Evolutionary conservation across 2,888 invertebrate genomes (phyloP).

Genomic region (Mythimna lalbum): DNA sequence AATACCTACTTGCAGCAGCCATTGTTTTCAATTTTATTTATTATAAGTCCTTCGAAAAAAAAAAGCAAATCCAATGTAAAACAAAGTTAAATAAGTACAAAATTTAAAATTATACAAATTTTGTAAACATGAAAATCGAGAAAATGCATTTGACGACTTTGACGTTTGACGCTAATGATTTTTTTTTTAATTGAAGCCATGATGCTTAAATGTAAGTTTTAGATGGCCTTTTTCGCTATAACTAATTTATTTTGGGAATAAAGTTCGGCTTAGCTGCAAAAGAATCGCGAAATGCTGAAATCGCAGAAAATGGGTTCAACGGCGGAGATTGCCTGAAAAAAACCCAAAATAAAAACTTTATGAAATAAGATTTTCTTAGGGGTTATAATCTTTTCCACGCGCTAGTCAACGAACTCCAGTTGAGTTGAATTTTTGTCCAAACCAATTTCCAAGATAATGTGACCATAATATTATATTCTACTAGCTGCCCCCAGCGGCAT

Average conservation of each 20-base stretch:
- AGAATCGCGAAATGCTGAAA: background rate
- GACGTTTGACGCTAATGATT: constrained; percentile 45
- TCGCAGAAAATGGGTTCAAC: background rate
- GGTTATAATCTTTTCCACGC: no score
- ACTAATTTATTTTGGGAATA: background rate
- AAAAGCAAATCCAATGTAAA: constrained; percentile 15
- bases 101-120: constrained; percentile 67
- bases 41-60: constrained; percentile 12
- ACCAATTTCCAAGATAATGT: background rate
- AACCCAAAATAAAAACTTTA: background rate
- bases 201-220: background rate
- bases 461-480: no score
- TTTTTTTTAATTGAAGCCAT: constrained; percentile 7
- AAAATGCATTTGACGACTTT: constrained; percentile 55
- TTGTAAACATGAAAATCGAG: constrained; percentile 69
- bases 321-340: background rate
- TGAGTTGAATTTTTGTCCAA: background rate
- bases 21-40: constrained; percentile 22
- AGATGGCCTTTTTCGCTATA: constrained; percentile 25
- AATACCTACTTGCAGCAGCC: constrained; percentile 30
- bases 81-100: constrained; percentile 68
- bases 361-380: background rate
- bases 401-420: background rate
- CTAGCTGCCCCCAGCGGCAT: no score
- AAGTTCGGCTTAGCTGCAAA: background rate